Base-by-base conservation (phyloP, 2,797 vertebrate species). In the Myotis pilosus region DNA sequence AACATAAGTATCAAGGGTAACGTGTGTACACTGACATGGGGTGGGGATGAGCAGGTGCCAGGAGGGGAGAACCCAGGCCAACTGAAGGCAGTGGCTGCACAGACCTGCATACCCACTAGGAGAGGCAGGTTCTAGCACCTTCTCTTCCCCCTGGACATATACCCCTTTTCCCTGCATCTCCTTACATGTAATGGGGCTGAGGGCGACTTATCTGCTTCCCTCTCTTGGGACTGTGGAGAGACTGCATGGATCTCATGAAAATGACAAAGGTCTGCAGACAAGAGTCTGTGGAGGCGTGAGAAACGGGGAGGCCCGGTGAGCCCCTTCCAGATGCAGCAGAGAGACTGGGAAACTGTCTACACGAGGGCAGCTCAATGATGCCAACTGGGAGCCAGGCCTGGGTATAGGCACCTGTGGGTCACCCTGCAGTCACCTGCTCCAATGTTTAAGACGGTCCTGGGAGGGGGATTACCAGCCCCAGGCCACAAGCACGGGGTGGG, bases 11-110 rank as follows among this genome's bases (percentile, higher is more conserved):
- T 9, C 0, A 22, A 36, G 36, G 30, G 17, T 5, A 22, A 10
- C 0, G 0, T 15, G 13, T 0, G 0, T 11, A 8, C 36, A 4
- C 30, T 0, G 2, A 84, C 4, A 6, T 4, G 7, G 51, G 28
- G 0, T 11, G 17, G 0, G 6, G 33, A 44, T 0, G 15, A 49
- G 60, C 1, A 1, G 9, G 44, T 1, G 11, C 36, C 28, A 1
- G 5, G 22, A 20, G 51, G 28, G 49, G 13, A 17, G 49, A 3
- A 2, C 0, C 5, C 28, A 1, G 66, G 47, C 25, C 25, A 0
- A 2, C 9, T 1, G 20, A 11, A 11, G n/a, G 28, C 3, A 0
- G 12, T 3, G 60, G 28, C 22, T 4, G 17, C 10, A 28, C 71
- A 28, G 49, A 3, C 23, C 1, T 1, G 33, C 36, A 20, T 3